A percentile compares a stretch with the other conserved stretches of the same genome.
Conservation (phyloP, 2,113 vertebrate species). For the Kobus ellipsiprymnus region DNA sequence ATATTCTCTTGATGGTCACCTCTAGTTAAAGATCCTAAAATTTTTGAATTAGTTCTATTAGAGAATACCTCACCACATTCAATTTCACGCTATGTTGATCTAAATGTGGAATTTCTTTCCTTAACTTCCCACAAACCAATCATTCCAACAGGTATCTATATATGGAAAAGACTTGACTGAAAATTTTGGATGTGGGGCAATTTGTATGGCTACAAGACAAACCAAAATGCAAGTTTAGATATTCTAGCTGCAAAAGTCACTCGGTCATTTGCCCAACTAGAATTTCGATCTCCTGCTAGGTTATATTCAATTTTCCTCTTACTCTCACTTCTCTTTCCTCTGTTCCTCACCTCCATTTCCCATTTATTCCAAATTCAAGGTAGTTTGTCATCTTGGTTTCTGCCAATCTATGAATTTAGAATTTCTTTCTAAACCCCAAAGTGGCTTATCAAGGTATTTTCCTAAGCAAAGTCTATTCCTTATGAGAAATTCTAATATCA, state of each 20-base stretch:
- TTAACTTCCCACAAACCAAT: slow-evolving; percentile 20
- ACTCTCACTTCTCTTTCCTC: background rate
- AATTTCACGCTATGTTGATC: slow-evolving; percentile 33
- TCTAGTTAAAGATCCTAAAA: slow-evolving; percentile 1
- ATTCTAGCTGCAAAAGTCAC: background rate
- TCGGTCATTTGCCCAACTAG: background rate
- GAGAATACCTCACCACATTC: background rate
- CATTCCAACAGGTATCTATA: background rate
- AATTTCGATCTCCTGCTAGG: background rate
- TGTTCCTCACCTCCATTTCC: background rate
- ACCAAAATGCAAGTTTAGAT: background rate
- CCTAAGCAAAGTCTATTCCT: background rate
- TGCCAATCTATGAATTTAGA: background rate
- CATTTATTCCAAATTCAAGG: background rate
- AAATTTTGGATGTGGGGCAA: background rate
- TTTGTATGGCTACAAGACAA: background rate
- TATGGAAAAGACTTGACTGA: background rate
- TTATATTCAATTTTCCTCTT: background rate
- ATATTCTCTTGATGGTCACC: background rate
- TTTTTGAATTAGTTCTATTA: background rate
- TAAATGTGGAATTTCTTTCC: slow-evolving; percentile 19
- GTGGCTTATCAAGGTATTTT: background rate
- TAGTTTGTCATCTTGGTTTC: background rate
- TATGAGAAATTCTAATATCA: background rate
- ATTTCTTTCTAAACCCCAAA: background rate